Percentiles rank a stretch among this genome's conserved stretches.
Conservation (phyloP, 2,888 invertebrate species). For the Deladenus siricidicola region DNA sequence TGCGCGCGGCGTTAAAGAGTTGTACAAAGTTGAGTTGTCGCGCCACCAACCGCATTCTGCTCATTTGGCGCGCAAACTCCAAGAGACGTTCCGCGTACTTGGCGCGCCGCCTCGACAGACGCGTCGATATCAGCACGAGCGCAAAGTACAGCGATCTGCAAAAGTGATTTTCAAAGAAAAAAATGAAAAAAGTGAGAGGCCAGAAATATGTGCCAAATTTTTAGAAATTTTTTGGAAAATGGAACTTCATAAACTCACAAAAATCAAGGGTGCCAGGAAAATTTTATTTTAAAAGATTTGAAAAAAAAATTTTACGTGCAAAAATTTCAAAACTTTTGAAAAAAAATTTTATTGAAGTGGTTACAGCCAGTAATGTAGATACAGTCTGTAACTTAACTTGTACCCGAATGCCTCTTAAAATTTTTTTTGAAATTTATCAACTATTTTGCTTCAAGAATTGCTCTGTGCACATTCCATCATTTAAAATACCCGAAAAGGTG, state of each 20-base stretch:
- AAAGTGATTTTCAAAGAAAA: not conserved
- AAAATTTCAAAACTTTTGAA: too few relatives aligned
- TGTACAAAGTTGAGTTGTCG: not conserved
- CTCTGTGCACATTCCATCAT: too few relatives aligned
- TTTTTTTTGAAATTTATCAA: too few relatives aligned
- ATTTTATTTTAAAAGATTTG: not conserved
- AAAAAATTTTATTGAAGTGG: too few relatives aligned
- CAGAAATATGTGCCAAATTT: not conserved
- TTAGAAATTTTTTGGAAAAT: too few relatives aligned
- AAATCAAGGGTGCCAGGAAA: not conserved
- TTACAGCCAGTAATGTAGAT: too few relatives aligned
- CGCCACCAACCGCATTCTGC: not conserved
- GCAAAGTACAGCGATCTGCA: conserved; percentile 5
- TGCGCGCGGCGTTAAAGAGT: not conserved
- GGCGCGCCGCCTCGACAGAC: not conserved
- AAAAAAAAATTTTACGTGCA: too few relatives aligned
- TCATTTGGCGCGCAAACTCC: conserved; percentile 1
- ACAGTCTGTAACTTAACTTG: too few relatives aligned
- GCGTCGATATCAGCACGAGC: conserved; percentile 1
- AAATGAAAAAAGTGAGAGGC: too few relatives aligned
- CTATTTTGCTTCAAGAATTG: too few relatives aligned
- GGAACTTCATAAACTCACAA: too few relatives aligned
- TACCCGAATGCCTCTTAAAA: too few relatives aligned
- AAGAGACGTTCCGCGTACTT: conserved; percentile 1
- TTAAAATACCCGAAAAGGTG: not conserved